These are phyloP conservation scores for Drosophila flavopinicola DNA, from an alignment of 2,888 invertebrate genomes.

Conservation along the genomic window DNA sequence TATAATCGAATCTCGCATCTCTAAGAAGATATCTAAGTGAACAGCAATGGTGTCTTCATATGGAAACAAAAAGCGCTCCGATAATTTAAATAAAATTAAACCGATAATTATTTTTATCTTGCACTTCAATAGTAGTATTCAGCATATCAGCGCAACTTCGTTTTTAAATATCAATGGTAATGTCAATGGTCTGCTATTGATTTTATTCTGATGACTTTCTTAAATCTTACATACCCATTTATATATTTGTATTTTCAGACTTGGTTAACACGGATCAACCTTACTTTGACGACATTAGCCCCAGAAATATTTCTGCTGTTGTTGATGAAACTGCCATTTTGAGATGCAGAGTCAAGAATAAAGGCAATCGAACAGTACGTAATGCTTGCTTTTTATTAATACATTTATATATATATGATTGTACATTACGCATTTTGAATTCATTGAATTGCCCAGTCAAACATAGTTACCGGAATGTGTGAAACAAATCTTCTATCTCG, in stretches of 20 bases:
- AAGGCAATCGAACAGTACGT: slow-evolving; percentile 93
- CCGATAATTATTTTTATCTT: slow-evolving; percentile 63
- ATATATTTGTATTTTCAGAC: slow-evolving; percentile 33
- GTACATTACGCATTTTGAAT: too few relatives aligned
- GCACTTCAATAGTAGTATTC: slow-evolving; percentile 63
- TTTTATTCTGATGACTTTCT: not conserved
- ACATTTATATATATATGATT: too few relatives aligned
- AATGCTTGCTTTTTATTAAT: not conserved
- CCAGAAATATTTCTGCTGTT: slow-evolving; percentile 92
- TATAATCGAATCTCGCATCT: not conserved
- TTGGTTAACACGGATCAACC: slow-evolving; percentile 86
- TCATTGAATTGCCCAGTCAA: too few relatives aligned
- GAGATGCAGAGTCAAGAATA: slow-evolving; percentile 93
- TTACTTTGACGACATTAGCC: slow-evolving; percentile 93
- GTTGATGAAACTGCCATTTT: slow-evolving; percentile 92
- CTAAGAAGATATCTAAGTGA: not conserved
- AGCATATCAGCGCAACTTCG: slow-evolving; percentile 64
- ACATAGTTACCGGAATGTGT: too few relatives aligned
- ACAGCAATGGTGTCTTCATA: slow-evolving; percentile 17
- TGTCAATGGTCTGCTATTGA: not conserved
- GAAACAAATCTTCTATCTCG: too few relatives aligned
- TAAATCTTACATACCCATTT: not conserved
- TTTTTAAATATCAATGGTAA: slow-evolving; percentile 62
- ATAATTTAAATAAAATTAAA: slow-evolving; percentile 52
- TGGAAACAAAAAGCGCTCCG: slow-evolving; percentile 14